Evolutionary conservation across 2,888 invertebrate species (phyloP), one percentile per base, ranked within the genome.

Genomic region (Taenaris catops): DNA sequence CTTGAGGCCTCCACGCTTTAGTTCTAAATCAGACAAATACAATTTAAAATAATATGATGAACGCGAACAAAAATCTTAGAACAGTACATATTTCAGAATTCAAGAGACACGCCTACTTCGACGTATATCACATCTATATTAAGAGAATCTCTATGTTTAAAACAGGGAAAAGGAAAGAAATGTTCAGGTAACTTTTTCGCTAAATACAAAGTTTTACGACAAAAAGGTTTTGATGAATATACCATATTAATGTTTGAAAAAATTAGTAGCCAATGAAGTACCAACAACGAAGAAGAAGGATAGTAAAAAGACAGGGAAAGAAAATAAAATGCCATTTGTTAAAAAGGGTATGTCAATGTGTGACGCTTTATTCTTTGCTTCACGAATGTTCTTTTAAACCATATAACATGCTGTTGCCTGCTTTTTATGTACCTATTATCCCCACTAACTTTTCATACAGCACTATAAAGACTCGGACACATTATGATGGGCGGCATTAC

Each of bases 81-180:
- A n/a, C n/a, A n/a, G n/a, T n/a, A n/a, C 14, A n/a, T 4, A 8
- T 34, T 34, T 33, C 71, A 91, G 91, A 84, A 63, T 46, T 78
- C 87, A 31, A 84, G 88, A 60, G 91, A 91, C 45, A 67, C 86
- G 18, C 65, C 87, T 4, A 84, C 89, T 2, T 74, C 76, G 19
- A 87, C 86, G 29, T 89, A 88, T 53, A 78, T 90, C 41, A 80
- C 89, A 28, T 80, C 89, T 7, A 89, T 90, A 55, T 55, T 91
- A 38, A 88, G 89, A 56, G 90, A 91, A 70, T 83, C 88, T 34
- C 66, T 91, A 49, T 89, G 90, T 48, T 80, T 90, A 32, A 89
- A 89, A 57, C 86, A 86, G 61, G 81, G 81, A 44, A 87, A 84
- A 64, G 84, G 87, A 44, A 86, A 86, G 55, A 83, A 81, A 59